Percentiles rank a stretch among this genome's conserved stretches.
Conservation (phyloP, 2,888 invertebrate genomes). For the Polietes domitor region DNA sequence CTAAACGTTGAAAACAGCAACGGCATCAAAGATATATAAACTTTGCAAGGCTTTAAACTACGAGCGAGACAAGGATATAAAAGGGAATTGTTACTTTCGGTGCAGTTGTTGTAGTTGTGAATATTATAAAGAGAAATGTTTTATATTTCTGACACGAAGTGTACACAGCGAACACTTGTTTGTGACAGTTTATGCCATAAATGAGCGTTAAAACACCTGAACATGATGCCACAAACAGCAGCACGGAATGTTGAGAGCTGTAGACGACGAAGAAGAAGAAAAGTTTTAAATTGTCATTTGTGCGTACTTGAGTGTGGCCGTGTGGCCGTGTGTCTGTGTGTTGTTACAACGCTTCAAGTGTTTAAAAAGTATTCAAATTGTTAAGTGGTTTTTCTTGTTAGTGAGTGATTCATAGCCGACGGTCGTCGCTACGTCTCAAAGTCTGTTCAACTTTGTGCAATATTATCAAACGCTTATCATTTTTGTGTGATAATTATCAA, state of each 20-base stretch:
- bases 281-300: conserved; percentile 37
- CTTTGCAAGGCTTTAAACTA: conserved; percentile 56
- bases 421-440: neutral
- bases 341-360: conserved; percentile 38
- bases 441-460: conserved; percentile 16
- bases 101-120: neutral
- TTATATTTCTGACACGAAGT: conserved; percentile 66
- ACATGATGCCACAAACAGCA: conserved; percentile 50
- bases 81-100: conserved; percentile 5
- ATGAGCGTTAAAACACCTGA: conserved; percentile 70
- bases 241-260: neutral
- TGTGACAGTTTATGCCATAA: conserved; percentile 68
- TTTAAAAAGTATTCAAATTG: conserved; percentile 52
- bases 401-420: conserved; percentile 5
- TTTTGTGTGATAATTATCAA: too few relatives aligned
- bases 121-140: conserved; percentile 38
- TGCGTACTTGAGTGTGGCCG: neutral
- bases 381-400: conserved; percentile 56
- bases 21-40: conserved; percentile 46
- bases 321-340: neutral
- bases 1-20: neutral
- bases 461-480: too few relatives aligned
- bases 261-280: conserved; percentile 7
- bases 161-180: conserved; percentile 65
- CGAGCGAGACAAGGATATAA: conserved; percentile 46